These are phyloP conservation scores for Aldabrachelys gigantea DNA, from an alignment of 2,113 vertebrate genomes.

Conservation along the genomic window DNA sequence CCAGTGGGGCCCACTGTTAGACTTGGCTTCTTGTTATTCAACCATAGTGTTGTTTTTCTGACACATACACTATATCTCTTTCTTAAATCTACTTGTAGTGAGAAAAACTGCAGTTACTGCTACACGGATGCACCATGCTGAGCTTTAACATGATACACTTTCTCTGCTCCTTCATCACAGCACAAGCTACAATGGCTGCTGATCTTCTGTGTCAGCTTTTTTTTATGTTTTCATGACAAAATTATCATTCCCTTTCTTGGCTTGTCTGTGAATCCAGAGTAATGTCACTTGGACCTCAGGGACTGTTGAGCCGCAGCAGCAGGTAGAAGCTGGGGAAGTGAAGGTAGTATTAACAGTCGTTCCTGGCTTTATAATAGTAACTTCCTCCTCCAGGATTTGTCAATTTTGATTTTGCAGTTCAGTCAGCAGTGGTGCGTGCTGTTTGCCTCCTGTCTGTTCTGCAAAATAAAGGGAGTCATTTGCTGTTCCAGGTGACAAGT, in stretches of 20 bases:
- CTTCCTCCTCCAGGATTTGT: constrained; percentile 73
- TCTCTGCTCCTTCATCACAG: background rate
- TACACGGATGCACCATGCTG: background rate
- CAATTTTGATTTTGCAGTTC: constrained; percentile 77
- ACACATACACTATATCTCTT: background rate
- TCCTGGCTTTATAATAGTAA: constrained; percentile 55
- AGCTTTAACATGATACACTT: background rate
- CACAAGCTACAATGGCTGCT: background rate
- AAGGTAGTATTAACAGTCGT: constrained; percentile 6
- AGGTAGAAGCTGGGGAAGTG: constrained; percentile 39
- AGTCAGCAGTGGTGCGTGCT: constrained; percentile 63
- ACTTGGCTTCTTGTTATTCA: background rate
- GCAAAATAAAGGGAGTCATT: constrained; percentile 73
- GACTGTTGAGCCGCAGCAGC: constrained; percentile 37
- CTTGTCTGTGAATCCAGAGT: constrained; percentile 52
- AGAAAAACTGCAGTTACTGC: background rate
- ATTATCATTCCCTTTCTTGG: constrained; percentile 42
- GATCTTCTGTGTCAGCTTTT: background rate
- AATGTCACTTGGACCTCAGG: constrained; percentile 46
- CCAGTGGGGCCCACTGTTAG: rapidly evolving
- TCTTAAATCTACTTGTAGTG: background rate
- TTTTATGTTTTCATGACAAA: constrained; percentile 42
- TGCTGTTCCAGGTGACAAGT: constrained; percentile 69
- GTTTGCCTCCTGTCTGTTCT: constrained; percentile 72
- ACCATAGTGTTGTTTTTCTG: background rate